Base-by-base conservation (phyloP, 1,140 invertebrate species). In the Zaprionus lachaisei region DNA sequence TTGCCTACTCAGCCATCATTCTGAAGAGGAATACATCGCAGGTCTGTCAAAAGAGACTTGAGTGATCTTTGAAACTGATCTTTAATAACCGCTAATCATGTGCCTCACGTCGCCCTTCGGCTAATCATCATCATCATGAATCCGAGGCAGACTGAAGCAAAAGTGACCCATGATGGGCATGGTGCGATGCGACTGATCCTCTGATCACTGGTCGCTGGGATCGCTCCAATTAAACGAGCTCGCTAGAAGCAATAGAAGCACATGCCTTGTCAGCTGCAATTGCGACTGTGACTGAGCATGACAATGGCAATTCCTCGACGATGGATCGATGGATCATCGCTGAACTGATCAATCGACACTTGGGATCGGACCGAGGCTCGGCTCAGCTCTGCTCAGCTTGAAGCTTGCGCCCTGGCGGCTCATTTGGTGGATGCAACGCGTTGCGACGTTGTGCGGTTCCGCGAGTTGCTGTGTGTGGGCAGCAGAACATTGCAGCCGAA, bases 401-500 rank as follows among this genome's bases (percentile, higher is more conserved):
- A 14, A 20, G 26, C 41, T 47, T 58, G 56, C 31, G 31, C 26
- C 20, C 31, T 17, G n/a, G 12, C 69, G 67, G 72, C 54, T 75
- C 72, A 75, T 75, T 75, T 75, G 68, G 72, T 56, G 54, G 37
- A 63, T 66, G 15, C 26, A 22, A 17, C 7, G n/a, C 41, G n/a
- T 17, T 7, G n/a, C n/a, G 41, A 17, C 7, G 41, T n/a, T 17
- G 28, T 22, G 28, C 17, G 44, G 44, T 49, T n/a, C n/a, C 44
- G 15, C 44, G 28, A 5, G 15, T 34, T 58, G 31, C 38, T 24
- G 28, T 87, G 83, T 86, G 83, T 87, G 80, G 83, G 83, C 83
- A 87, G 83, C 77, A 70, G 72, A 80, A 87, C 83, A 86, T 83
- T 76, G 83, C 80, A 54, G 56, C 72, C 72, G 72, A 82, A 83